Evolutionary conservation across 2,113 vertebrate genomes (phyloP), one percentile per base, ranked within the genome.

Genomic region (Loxodonta africana): DNA sequence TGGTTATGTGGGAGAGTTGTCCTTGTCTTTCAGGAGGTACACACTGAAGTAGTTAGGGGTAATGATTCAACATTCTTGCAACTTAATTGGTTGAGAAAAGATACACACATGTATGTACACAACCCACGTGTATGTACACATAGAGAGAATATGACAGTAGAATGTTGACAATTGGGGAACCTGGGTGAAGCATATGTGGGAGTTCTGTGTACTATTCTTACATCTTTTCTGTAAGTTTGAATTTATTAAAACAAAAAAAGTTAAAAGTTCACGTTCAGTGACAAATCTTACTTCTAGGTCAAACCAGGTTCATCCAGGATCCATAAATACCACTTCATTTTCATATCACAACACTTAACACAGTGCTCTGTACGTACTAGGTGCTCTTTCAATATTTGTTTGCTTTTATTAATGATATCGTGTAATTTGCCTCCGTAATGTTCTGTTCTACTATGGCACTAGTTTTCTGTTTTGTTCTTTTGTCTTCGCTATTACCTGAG

Each of bases 391-490:
- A 33, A 0, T 90, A 15, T 65, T 88, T 84, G 48, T 87, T 94
- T 92, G 48, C 90, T 90, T 95, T 83, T 86, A 65, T 44, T 89
- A 69, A 80, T 78, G 25, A 26, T 67, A 46, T 18, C 51, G 11
- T 6, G 6, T 90, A 67, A 46, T 73, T 81, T 62, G 30, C 93
- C 62, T 83, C 63, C 44, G 2, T 83, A 87, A 51, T 23, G 33
- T 21, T 37, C 53, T 95, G 48, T 90, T 90, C 60, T 85, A 2
- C n/a, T 86, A 1, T 76, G 46, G n/a, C 9, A 33, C 53, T 96
- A 37, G 25, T 83, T 93, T 93, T 84, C 26, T 48, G 2, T 95
- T 96, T 89, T 63, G 5, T 53, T 74, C 53, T 85, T 95, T 95
- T 85, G 23, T 92, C 83, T n/a, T 41, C 6, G 51, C 17, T 94